phyloP scores from a whole-genome alignment of 1,140 invertebrate species.

The Trypoxylus dichotomus region DNA sequence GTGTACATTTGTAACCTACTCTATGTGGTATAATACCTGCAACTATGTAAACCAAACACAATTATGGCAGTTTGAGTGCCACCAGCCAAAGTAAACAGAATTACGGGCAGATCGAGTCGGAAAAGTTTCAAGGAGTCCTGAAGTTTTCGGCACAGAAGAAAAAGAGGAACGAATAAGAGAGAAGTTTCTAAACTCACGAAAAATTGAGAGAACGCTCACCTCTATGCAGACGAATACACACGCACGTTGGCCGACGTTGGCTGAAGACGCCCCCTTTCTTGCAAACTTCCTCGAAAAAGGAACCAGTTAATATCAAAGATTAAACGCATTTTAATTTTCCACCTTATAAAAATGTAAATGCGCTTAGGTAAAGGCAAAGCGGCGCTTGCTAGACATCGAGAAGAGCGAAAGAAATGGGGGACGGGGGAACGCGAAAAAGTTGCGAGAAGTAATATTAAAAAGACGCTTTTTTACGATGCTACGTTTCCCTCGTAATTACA shows the following conservation, averaged over 20 bases:
- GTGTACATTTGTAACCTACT: background rate
- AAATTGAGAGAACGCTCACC: background rate
- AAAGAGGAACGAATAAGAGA: background rate
- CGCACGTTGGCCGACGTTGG: background rate
- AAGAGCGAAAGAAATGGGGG: background rate
- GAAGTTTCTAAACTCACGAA: background rate
- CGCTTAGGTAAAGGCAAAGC: background rate
- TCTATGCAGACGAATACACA: background rate
- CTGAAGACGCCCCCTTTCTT: background rate
- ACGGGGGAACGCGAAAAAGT: background rate
- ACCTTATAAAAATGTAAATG: conserved; percentile 21
- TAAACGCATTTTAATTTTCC: conserved; percentile 14
- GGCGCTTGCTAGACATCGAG: background rate
- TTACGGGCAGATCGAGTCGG: background rate
- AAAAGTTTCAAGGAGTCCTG: conserved; percentile 27
- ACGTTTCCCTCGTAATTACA: background rate
- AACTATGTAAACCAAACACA: background rate
- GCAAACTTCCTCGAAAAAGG: background rate
- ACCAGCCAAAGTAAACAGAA: conserved; percentile 2
- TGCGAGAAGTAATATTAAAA: conserved; percentile 5
- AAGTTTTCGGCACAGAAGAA: conserved; percentile 30
- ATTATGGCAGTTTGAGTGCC: background rate
- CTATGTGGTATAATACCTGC: background rate
- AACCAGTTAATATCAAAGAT: conserved; percentile 8
- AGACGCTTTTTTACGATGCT: background rate